A percentile compares a stretch with the other conserved stretches of the same genome.
phyloP scores from a whole-genome alignment of 2,888 invertebrate genomes.

The Drosophila silvestris region DNA sequence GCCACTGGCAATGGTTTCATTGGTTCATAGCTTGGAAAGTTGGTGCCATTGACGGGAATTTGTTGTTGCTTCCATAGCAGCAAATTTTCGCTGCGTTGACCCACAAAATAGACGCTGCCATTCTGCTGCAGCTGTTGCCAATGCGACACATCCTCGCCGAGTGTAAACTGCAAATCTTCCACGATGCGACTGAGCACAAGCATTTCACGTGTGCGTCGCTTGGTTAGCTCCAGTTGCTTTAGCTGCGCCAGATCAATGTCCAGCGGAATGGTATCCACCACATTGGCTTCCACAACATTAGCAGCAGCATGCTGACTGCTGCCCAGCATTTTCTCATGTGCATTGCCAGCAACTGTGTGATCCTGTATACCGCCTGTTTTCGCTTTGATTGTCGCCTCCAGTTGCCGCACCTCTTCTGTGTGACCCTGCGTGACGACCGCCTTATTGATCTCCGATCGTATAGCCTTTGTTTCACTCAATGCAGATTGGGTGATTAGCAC shows the following conservation, averaged over 20 bases:
- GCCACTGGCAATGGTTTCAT: constrained; percentile 50
- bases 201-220: constrained; percentile 80
- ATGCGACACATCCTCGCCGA: constrained; percentile 73
- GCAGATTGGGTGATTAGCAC: constrained; percentile 69
- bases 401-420: constrained; percentile 34
- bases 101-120: constrained; percentile 77
- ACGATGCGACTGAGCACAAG: constrained; percentile 78
- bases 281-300: constrained; percentile 54
- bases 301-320: constrained; percentile 15
- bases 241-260: constrained; percentile 72
- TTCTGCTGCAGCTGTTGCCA: constrained; percentile 80
- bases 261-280: constrained; percentile 63
- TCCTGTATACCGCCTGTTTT: not conserved
- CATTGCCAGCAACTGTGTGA: constrained; percentile 8
- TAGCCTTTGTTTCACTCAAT: constrained; percentile 42
- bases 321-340: constrained; percentile 46
- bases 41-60: not conserved
- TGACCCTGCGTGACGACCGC: constrained; percentile 55
- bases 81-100: constrained; percentile 67
- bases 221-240: constrained; percentile 71
- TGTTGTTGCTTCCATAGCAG: constrained; percentile 65
- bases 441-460: constrained; percentile 57
- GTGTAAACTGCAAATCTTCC: constrained; percentile 77
- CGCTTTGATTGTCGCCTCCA: constrained; percentile 47
- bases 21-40: constrained; percentile 47